phyloP scores from a whole-genome alignment of 2,888 invertebrate species.

The Cartodere bifasciata region DNA sequence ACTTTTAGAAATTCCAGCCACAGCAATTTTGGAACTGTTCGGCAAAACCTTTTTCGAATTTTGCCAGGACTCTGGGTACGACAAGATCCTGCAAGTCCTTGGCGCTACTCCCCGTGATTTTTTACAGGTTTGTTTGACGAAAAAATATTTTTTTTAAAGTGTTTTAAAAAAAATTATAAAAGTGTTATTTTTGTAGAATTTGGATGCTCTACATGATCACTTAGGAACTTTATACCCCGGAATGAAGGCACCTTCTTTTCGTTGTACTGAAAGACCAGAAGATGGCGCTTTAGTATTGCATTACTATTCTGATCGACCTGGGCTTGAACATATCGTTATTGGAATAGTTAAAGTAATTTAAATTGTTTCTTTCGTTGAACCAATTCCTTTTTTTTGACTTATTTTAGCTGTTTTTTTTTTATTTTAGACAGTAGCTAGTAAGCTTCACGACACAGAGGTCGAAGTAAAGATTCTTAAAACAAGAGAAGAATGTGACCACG shows the following conservation, averaged over 20 bases:
- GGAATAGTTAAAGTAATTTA: constrained; percentile 81
- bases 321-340: constrained; percentile 90
- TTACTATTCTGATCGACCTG: constrained; percentile 91
- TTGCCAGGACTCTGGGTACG: constrained; percentile 94
- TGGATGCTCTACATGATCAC: constrained; percentile 93
- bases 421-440: constrained; percentile 78
- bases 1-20: constrained; percentile 73
- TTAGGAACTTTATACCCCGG: constrained; percentile 88
- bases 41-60: constrained; percentile 94
- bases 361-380: too few species aligned
- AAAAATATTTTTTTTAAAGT: constrained; percentile 4
- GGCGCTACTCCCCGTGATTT: constrained; percentile 94
- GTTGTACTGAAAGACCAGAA: constrained; percentile 81
- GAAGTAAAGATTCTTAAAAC: constrained; percentile 82
- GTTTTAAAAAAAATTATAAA: constrained; percentile 4
- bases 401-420: constrained; percentile 2
- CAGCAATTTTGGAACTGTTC: constrained; percentile 78
- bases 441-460: constrained; percentile 85
- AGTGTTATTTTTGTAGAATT: constrained; percentile 49
- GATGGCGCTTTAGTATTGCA: constrained; percentile 85
- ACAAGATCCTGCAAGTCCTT: constrained; percentile 85
- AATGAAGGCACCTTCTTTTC: constrained; percentile 90
- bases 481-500: constrained; percentile 80
- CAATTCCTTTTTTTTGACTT: too few species aligned
- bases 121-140: constrained; percentile 69